A percentile compares a stretch with the other conserved stretches of the same genome.
phyloP scores from a whole-genome alignment of 2,888 invertebrate genomes.

The Eupsilia transversa region DNA sequence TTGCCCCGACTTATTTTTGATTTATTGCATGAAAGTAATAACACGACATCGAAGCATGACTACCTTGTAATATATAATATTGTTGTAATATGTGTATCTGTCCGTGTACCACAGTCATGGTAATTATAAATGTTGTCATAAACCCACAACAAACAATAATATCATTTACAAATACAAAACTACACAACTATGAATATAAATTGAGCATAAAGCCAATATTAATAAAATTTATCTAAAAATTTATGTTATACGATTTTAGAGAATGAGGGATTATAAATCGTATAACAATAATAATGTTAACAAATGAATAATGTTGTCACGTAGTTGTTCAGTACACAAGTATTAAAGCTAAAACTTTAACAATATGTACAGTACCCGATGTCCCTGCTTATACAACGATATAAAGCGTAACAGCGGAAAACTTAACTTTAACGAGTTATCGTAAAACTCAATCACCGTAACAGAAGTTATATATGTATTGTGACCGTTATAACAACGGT shows the following conservation, averaged over 20 bases:
- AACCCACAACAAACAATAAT: conserved; percentile 71
- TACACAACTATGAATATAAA: conserved; percentile 63
- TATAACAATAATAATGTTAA: conserved; percentile 78
- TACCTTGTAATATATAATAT: conserved; percentile 77
- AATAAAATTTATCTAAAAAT: conserved; percentile 55
- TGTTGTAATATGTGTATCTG: conserved; percentile 72
- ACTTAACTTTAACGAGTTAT: conserved; percentile 78
- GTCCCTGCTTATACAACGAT: conserved; percentile 75
- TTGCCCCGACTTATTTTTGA: conserved; percentile 77
- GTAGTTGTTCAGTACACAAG: conserved; percentile 73
- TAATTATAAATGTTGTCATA: conserved; percentile 75
- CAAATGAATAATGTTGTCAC: conserved; percentile 72
- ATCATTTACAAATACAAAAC: conserved; percentile 70
- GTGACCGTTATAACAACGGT: conserved; percentile 80
- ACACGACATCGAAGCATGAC: conserved; percentile 83
- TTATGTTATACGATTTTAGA: conserved; percentile 65
- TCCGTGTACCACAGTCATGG: conserved; percentile 73
- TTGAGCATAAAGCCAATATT: conserved; percentile 59
- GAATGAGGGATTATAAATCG: conserved; percentile 64
- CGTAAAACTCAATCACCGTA: conserved; percentile 79
- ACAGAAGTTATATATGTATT: conserved; percentile 85
- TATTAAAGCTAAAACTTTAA: conserved; percentile 81
- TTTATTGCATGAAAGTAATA: conserved; percentile 80
- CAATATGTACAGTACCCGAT: conserved; percentile 79
- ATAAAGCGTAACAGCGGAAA: conserved; percentile 75